Conservation (phyloP, 1,140 invertebrate genomes). For the Phymastichus coffea region DNA sequence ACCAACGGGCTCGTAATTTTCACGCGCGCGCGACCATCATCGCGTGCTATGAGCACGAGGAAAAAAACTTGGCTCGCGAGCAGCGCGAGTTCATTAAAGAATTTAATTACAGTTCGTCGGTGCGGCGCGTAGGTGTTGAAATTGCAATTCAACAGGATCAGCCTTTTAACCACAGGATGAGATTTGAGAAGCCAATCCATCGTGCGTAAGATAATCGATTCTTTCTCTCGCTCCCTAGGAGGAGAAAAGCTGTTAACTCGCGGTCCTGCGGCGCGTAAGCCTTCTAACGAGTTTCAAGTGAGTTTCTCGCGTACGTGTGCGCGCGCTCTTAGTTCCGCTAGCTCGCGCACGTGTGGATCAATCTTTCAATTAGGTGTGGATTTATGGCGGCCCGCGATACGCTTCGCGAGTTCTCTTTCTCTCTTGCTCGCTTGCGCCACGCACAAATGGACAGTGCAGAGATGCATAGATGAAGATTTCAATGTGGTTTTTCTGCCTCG, state of each 20-base stretch:
- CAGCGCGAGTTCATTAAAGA: constrained; percentile 24
- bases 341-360: constrained; percentile 22
- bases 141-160: constrained; percentile 28
- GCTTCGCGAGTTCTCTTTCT: not conserved
- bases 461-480: not conserved
- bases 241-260: no score
- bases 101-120: constrained; percentile 21
- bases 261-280: no score
- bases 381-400: constrained; percentile 32
- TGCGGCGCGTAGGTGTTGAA: constrained; percentile 20
- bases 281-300: constrained; percentile 30
- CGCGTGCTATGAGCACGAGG: not conserved
- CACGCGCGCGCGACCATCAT: not conserved
- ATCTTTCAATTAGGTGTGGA: constrained; percentile 39
- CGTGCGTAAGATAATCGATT: no score
- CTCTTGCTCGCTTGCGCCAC: not conserved
- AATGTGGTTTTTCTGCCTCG: not conserved
- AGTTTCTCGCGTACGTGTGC: constrained; percentile 16
- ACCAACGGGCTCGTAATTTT: constrained; percentile 9
- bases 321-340: constrained; percentile 30
- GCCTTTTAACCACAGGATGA: no score
- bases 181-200: no score
- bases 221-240: no score
- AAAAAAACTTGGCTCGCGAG: not conserved
- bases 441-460: not conserved